Evolutionary conservation across 2,888 invertebrate genomes (phyloP), one percentile per base, ranked within the genome.

Genomic region (Nematopogon swammerdamellus): DNA sequence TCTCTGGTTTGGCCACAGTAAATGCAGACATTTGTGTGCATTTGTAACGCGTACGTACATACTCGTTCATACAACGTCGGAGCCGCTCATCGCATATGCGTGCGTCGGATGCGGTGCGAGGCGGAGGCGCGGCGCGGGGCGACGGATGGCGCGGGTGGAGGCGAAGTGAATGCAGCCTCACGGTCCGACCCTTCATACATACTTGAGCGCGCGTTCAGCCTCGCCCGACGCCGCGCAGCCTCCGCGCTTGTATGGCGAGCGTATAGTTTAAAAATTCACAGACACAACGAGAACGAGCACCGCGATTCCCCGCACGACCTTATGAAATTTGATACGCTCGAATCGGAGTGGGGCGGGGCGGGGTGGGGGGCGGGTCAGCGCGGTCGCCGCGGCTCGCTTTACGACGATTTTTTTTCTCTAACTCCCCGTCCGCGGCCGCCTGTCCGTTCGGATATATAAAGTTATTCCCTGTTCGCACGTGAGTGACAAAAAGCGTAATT

Each of bases 111-210:
- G 61, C 62, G 67, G 63, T 59, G 36, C 36, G 36, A 14, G 6
- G 11, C 36, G 25, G 25, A 4, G 25, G 25, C n/a, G 61, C 62
- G 67, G 63, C 59, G 14, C 25, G 36, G 36, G 3, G 11, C 36
- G 8, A 25, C 5, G 25, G 25, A 4, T 6, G 25, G 25, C 8
- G 25, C 4, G 25, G 25, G 25, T 8, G 25, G 25, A 25, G 8
- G 25, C 25, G 25, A 14, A 36, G 36, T 36, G 36, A 14, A 36
- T 36, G 36, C 36, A 36, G 36, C 8, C 11, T 36, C 36, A 14
- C 36, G 36, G 61, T 64, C 59, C 55, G 63, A 64, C 67, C 67
- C 70, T 70, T 75, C 70, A 73, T 76, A 72, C 74, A 74, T 75
- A 72, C 67, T 72, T 72, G 67, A 73, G 70, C 68, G 65, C 18